Conservation (phyloP, 2,888 invertebrate genomes). For the Spodoptera littoralis region DNA sequence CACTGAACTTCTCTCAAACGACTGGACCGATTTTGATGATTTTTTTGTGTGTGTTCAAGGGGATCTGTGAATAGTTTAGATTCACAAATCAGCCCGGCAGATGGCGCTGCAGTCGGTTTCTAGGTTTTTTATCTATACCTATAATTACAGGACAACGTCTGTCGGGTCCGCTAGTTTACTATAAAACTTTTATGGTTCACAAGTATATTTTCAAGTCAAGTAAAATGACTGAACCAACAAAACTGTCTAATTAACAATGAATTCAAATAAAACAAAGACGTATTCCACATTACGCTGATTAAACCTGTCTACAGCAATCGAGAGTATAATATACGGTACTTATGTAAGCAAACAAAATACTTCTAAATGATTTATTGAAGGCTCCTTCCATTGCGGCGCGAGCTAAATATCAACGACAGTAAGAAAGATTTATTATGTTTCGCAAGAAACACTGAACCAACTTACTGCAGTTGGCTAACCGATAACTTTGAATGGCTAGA, state of each 20-base stretch:
- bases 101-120: too few relatives aligned
- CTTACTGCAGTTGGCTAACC: constrained; percentile 81
- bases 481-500: constrained; percentile 72
- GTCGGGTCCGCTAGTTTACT: too few relatives aligned
- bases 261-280: constrained; percentile 14
- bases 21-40: too few relatives aligned
- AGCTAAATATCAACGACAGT: constrained; percentile 86
- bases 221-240: too few relatives aligned
- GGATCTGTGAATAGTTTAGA: too few relatives aligned
- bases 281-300: constrained; percentile 39
- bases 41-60: too few relatives aligned
- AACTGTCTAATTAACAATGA: background rate
- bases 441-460: constrained; percentile 76
- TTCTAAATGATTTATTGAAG: constrained; percentile 81
- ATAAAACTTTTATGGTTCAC: too few relatives aligned
- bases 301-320: constrained; percentile 49
- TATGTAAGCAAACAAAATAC: constrained; percentile 74
- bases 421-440: constrained; percentile 85
- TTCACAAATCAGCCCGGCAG: too few relatives aligned
- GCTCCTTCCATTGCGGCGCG: constrained; percentile 70
- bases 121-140: too few relatives aligned
- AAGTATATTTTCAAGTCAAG: too few relatives aligned
- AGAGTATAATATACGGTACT: constrained; percentile 55
- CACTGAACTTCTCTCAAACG: too few relatives aligned
- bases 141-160: too few relatives aligned